Base-by-base conservation (phyloP, 2,113 vertebrate genomes). In the Ursus arctos region DNA sequence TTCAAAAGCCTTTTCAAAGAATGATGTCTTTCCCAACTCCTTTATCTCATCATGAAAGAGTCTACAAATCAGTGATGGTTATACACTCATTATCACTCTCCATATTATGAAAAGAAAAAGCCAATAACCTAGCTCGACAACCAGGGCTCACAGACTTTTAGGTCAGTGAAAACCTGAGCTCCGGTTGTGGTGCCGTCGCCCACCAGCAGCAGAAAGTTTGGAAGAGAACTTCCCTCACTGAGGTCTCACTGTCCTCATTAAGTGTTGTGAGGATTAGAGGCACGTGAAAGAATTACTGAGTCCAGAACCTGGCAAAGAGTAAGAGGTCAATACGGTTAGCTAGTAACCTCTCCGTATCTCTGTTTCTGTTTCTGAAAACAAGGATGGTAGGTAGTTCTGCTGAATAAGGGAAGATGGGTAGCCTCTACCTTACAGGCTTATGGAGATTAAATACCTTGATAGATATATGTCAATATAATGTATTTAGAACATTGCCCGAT, bases 71-170 rank as follows among this genome's bases (percentile, higher is more conserved):
- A 67, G 26, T 65, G 24, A 47, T 22, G 21, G 2, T 57, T 95
- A 61, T 69, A 74, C 14, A 24, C 4, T 24, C 51, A 89, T 71
- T 83, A 76, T 81, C 81, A 63, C 3, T 69, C 24, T 43, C 28
- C 31, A 57, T 81, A 76, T 57, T 80, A 81, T 57, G 82, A 96
- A 89, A 95, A 91, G 14, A 94, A 85, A 97, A 91, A 92, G 49
- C 8, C 57, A 40, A n/a, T 94, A 69, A 81, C 49, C 55, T 61
- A n/a, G 16, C 47, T 88, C 85, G 79, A 63, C 24, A 94, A 36
- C 15, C 24, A 85, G 55, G 92, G 21, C 24, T 83, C 61, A 69
- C 24, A 90, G 40, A 51, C 36, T 53, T 76, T 91, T 16, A 89
- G 28, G 74, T 88, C 84, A 83, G 4, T 84, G 61, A 87, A 82